These are phyloP conservation scores for Caenorhabditis brenneri DNA, from an alignment of 1,140 invertebrate species.

Conservation along the genomic window DNA sequence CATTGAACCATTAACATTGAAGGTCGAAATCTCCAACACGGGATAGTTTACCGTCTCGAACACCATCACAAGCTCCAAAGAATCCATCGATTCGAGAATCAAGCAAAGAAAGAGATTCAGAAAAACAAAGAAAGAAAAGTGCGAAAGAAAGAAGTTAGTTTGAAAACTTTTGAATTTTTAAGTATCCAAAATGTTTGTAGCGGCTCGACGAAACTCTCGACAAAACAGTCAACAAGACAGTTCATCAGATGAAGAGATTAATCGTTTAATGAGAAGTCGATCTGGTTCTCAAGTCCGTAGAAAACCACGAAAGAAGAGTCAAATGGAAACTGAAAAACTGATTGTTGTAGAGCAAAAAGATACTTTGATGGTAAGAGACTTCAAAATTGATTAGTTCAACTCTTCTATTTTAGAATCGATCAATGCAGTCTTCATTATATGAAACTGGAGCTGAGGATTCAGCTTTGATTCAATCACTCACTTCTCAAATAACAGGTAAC, in stretches of 20 bases:
- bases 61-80: constrained; percentile 9
- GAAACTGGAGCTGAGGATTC: constrained; percentile 26
- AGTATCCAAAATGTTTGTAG: neutral
- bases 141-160: constrained; percentile 45
- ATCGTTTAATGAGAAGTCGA: constrained; percentile 19
- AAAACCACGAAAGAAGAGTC: constrained; percentile 22
- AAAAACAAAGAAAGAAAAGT: constrained; percentile 5
- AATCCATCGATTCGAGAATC: constrained; percentile 44
- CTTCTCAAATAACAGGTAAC: constrained; percentile 7
- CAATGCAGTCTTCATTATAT: constrained; percentile 27
- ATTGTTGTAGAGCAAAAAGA: constrained; percentile 11
- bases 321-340: constrained; percentile 4
- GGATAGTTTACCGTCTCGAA: constrained; percentile 35
- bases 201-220: constrained; percentile 45
- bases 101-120: constrained; percentile 37
- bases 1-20: neutral
- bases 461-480: constrained; percentile 5
- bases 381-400: neutral
- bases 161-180: neutral
- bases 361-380: neutral
- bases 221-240: constrained; percentile 48
- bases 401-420: neutral
- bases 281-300: constrained; percentile 13
- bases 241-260: constrained; percentile 42
- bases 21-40: constrained; percentile 36